phyloP scores from a whole-genome alignment of 2,888 invertebrate species.

The Gonocerus acuteangulatus region DNA sequence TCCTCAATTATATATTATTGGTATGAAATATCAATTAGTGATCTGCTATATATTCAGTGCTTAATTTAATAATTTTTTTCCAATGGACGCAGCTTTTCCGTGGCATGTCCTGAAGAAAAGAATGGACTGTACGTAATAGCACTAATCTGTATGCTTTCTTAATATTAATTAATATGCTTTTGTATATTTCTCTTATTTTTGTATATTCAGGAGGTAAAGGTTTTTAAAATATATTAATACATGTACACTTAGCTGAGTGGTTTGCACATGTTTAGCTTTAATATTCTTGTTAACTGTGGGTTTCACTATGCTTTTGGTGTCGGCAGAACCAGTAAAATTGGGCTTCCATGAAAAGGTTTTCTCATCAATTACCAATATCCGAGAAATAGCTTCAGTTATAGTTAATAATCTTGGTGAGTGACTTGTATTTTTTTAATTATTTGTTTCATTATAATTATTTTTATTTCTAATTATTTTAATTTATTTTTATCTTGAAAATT shows the following conservation, averaged over 20 bases:
- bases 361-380: conserved; percentile 33
- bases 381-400: conserved; percentile 33
- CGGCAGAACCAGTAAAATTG: conserved; percentile 34
- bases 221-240: too few relatives aligned
- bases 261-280: not conserved
- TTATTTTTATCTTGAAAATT: too few relatives aligned
- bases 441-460: conserved; percentile 13
- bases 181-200: not conserved
- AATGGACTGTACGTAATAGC: conserved; percentile 72
- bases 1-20: too few relatives aligned
- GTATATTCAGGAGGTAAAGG: not conserved
- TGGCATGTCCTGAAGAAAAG: conserved; percentile 89
- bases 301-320: conserved; percentile 30
- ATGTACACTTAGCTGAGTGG: too few relatives aligned
- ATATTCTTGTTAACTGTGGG: conserved; percentile 8
- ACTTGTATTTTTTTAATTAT: too few relatives aligned
- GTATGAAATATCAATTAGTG: too few relatives aligned
- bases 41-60: too few relatives aligned
- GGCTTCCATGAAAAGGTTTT: conserved; percentile 35
- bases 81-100: conserved; percentile 65
- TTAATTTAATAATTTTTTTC: conserved; percentile 26
- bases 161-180: too few relatives aligned
- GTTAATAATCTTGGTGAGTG: conserved; percentile 33
- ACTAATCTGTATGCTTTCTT: not conserved
- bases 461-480: too few relatives aligned